Conservation (phyloP, 1,140 invertebrate species). For the Campoletis sonorensis region DNA sequence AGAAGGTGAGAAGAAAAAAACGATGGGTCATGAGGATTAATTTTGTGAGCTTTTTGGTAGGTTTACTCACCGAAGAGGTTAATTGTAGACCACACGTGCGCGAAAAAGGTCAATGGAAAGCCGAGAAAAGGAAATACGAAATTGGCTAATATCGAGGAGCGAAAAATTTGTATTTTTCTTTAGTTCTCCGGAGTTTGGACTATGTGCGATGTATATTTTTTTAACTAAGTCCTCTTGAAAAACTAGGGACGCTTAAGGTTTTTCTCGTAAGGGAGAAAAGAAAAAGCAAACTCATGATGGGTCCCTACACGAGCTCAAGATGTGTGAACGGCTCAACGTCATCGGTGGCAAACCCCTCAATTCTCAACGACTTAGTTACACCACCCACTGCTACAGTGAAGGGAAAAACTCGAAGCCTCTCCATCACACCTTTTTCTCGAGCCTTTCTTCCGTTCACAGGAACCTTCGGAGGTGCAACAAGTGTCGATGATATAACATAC, state of each 20-base stretch:
- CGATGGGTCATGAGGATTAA: conserved; percentile 64
- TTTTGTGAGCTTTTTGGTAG: conserved; percentile 37
- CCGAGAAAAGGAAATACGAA: conserved; percentile 44
- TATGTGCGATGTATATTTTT: conserved; percentile 60
- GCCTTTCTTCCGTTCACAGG: not conserved
- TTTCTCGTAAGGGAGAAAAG: conserved; percentile 40
- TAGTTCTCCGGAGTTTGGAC: conserved; percentile 9
- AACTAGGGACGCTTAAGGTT: conserved; percentile 19
- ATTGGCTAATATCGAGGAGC: conserved; percentile 64
- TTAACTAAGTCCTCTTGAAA: conserved; percentile 55
- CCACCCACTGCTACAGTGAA: conserved; percentile 15
- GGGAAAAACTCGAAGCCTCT: conserved; percentile 33
- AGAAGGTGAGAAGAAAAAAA: conserved; percentile 51
- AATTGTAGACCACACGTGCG: conserved; percentile 56
- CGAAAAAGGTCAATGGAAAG: not conserved
- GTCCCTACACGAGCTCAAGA: conserved; percentile 5
- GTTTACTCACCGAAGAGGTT: conserved; percentile 17
- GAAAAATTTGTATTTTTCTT: conserved; percentile 58
- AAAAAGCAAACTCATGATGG: conserved; percentile 58
- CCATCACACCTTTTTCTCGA: conserved; percentile 25
- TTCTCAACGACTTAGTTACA: conserved; percentile 43
- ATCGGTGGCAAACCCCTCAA: conserved; percentile 10
- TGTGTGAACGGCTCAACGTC: conserved; percentile 21
- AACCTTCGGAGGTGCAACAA: conserved; percentile 42
- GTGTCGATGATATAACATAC: conserved; percentile 26